Base-by-base conservation (phyloP, 2,888 invertebrate genomes). In the Cryptocephalus moraei region DNA sequence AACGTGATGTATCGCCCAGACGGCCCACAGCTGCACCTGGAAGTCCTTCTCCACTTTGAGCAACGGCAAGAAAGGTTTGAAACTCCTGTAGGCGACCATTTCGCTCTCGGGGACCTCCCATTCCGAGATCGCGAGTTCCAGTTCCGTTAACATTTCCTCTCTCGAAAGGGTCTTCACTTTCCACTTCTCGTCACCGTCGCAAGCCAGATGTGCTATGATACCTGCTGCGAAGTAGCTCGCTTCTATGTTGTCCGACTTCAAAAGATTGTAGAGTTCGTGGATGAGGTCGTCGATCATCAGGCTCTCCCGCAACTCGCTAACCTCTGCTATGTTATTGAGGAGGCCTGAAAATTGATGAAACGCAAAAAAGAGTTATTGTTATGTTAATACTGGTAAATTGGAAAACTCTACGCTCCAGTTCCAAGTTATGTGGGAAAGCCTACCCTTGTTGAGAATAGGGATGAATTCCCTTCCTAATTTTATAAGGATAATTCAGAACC, bases 1-100 rank as follows among this genome's bases (percentile, higher is more conserved):
- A 45, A 86, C 86, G 63, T 86, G 85, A 62, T 83, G 81, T 56
- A 86, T 81, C 1, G 86, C 86, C 86, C 86, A 86, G 4, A 84
- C 77, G 9, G 86, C 85, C 86, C 86, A 86, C 46, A 85, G 66
- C 61, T 84, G 84, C 32, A 84, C 82, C 46, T 79, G 78, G 58
- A 78, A 76, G 50, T 80, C 78, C 52, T 78, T 75, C 39, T 74
- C 72, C 47, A 75, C 73, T 39, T 69, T 65, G 49, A 86, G 67
- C 43, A 86, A 68, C 1, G 83, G 79, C 53, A 83, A 79, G 67
- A 86, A 86, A 14, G 86, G 86, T 55, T 75, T 75, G 66, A 86
- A 81, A 54, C 84, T 82, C 58, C 84, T 73, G 65, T 78, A 81
- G 10, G 85, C 84, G 39, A 86, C 86, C 85, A 86, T 86, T 64